Evolutionary conservation across 2,888 invertebrate species (phyloP), one percentile per base, ranked within the genome.

Genomic region (Ochropleura plecta): DNA sequence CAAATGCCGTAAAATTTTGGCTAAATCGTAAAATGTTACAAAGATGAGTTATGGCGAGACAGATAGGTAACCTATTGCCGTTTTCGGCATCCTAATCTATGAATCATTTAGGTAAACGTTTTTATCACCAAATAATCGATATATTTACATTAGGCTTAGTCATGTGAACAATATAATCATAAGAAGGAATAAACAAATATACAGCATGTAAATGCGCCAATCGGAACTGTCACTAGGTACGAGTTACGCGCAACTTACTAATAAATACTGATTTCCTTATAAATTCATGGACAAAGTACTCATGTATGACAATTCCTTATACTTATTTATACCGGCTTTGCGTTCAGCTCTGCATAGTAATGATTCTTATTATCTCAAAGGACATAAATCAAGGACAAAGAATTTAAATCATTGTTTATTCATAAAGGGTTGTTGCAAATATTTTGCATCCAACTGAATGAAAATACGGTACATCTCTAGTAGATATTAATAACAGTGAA

Each of bases 271-370:
- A 59, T 70, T 73, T 73, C 73, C 69, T 79, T 83, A 79, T 67
- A 55, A 30, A 20, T 53, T 49, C n/a, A 57, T 51, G 65, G 62
- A 69, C 51, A 69, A 67, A 44, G 57, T 67, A 55, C 49, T 59
- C 46, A 48, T 67, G 70, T 70, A 74, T 70, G 64, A 81, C 67
- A 74, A 81, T 81, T 81, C 81, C 75, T 74, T 70, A 74, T 57
- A 44, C 51, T 70, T 84, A 84, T 81, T 74, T 70, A 81, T 81
- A 70, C 66, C 59, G 7, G 9, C n/a, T 83, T 73, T 20, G 67
- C 62, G 48, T 55, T 65, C 53, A 62, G 51, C 57, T 62, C 49
- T 74, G 81, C 70, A 84, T 81, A 84, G 59, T 68, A 84, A 81
- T 84, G 62, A 60, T 55, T 18, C 6, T 49, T 40, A 49, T 60